Evolutionary conservation across 92 coral and sea anemone species (phyloP), one percentile per base, ranked within the genome.

Genomic region (Phenganax stokvisi): DNA sequence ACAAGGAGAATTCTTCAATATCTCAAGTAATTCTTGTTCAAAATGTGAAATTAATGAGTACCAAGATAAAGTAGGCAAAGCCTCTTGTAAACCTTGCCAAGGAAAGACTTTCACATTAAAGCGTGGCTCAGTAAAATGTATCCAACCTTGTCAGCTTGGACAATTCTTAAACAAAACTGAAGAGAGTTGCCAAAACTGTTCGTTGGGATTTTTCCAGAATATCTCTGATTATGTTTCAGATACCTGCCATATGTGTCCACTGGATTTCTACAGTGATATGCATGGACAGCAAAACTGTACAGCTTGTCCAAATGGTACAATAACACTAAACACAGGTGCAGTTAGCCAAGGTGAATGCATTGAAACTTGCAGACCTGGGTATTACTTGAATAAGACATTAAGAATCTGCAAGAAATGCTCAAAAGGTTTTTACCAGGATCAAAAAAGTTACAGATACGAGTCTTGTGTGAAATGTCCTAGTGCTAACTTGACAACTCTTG

Each of bases 31-130:
- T 4, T 7, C 11, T 25, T 77, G 81, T 30, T 56, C 37, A 17
- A 37, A 59, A 52, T 77, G 81, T 59, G 10, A 11, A 47, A 61
- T 77, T 0, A 62, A 62, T 61, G 20, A 54, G 27, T 77, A 60
- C 53, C 81, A 77, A 77, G 58, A 62, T 62, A 57, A 77, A 61
- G 15, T 77, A 25, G 81, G 81, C 7, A 77, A 44, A 31, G 81
- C 60, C 3, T 4, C 65, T 12, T 77, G 81, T n/a, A 59, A 59
- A 37, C 27, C 16, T 29, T 77, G 81, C 13, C 30, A 59, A 60
- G 81, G 81, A 37, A 77, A 77, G 62, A 59, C 81, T 15, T 77
- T 77, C 20, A 77, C 81, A 6, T 7, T 77, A 11, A 77, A 60
- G 17, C 12, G 0, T 59, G 81, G 71, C 47, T 77, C 81, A 25